Base-by-base conservation (phyloP, 1,140 invertebrate genomes). In the Ips typographus region DNA sequence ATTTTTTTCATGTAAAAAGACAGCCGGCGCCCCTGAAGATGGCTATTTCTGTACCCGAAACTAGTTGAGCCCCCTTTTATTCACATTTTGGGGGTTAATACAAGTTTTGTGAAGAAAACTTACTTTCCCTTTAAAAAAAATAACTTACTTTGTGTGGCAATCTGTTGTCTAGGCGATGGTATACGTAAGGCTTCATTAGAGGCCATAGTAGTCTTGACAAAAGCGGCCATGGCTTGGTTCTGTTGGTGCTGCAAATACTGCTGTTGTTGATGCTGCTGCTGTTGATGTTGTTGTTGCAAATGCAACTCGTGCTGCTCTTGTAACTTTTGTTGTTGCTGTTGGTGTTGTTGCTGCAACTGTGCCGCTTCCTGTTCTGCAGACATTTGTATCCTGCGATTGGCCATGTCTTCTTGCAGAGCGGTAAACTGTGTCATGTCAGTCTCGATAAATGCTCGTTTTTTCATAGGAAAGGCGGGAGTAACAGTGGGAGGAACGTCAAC, bases 391-490 rank as follows among this genome's bases (percentile, higher is more conserved):
- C 53, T 69, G 6, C 72, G 47, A 59, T 71, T 73, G 6, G 66
- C 57, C 47, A 72, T 56, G 59, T 70, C 64, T n/a, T 73, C 67
- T 38, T 66, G 69, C 40, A 62, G 40, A 22, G 64, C 41, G 52
- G 40, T 56, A 38, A 74, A 42, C 41, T 76, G 71, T n/a, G 63
- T 67, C 2, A 70, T 44, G 37, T 81, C 79, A 4, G 79, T 79
- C 77, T 87, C 87, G 77, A 81, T 85, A 66, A 87, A 88, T 22
- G 80, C 82, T 53, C 87, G 80, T 76, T 88, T 88, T 74, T 88
- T 88, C 4, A 83, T 82, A 39, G 83, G 82, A 65, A 80, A 82
- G 56, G 78, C 74, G 6, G 75, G 71, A 5, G 8, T 8, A 55
- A 36, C 52, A 2, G 8, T 55, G 22, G 44, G 44, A 3, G 44